Percentiles rank a stretch among this genome's conserved stretches.
Conservation (phyloP, 1,140 invertebrate genomes). For the Drosophila rhopaloa region DNA sequence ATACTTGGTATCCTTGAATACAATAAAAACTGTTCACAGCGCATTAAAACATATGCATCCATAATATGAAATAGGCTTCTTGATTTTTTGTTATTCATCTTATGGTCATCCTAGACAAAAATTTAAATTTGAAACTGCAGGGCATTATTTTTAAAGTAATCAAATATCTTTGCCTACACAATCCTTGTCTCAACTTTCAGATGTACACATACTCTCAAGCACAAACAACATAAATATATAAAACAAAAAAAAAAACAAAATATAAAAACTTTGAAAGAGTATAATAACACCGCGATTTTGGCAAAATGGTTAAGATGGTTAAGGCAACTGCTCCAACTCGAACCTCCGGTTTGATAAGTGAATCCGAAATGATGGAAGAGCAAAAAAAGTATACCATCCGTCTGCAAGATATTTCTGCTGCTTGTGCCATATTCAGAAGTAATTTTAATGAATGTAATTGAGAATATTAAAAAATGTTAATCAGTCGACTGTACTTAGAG, state of each 20-base stretch:
- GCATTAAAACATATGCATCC: too few relatives aligned
- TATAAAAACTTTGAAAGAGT: neutral
- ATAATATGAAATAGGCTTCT: too few relatives aligned
- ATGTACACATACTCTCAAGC: neutral
- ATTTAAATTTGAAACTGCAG: too few relatives aligned
- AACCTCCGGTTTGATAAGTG: neutral
- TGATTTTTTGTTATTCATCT: too few relatives aligned
- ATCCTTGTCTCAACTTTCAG: slow-evolving; percentile 1
- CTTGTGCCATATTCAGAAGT: slow-evolving; percentile 14
- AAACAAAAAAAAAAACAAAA: neutral
- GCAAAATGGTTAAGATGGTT: slow-evolving; percentile 1
- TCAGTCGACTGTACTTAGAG: slow-evolving; percentile 2
- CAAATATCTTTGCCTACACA: neutral
- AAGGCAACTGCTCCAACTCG: neutral
- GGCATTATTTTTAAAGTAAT: neutral
- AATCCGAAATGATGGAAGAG: slow-evolving; percentile 4
- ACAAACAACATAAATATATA: slow-evolving; percentile 2
- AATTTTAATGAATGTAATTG: neutral
- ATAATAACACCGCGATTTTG: neutral
- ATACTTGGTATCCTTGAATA: neutral
- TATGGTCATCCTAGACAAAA: too few relatives aligned
- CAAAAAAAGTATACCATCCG: slow-evolving; percentile 7
- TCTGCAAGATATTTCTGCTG: slow-evolving; percentile 8
- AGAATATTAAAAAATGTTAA: too few relatives aligned
- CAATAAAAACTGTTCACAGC: neutral